Conservation (phyloP, 2,113 vertebrate species). For the Protomyctophum bolini region DNA sequence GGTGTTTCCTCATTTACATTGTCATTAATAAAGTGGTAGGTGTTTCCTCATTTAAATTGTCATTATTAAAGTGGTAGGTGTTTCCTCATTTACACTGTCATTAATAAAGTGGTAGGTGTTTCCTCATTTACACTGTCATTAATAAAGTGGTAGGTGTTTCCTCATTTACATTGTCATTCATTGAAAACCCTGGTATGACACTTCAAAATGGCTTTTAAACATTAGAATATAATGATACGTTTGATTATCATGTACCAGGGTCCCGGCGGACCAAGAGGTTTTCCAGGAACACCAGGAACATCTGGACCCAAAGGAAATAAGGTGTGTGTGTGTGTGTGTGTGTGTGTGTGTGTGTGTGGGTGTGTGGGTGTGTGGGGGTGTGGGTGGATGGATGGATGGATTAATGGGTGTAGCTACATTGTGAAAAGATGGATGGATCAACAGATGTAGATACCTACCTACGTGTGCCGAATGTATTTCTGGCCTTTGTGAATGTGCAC, state of each 20-base stretch:
- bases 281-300: conserved; percentile 83
- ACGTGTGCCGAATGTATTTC: background rate
- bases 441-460: background rate
- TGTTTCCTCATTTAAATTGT: conserved; percentile 12
- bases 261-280: conserved; percentile 80
- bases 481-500: background rate
- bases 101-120: conserved; percentile 86
- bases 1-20: conserved; percentile 59
- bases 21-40: too few species aligned
- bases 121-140: too few species aligned
- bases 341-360: too few species aligned
- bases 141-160: conserved; percentile 82
- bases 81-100: too few species aligned
- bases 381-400: background rate
- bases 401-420: background rate
- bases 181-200: too few species aligned
- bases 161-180: too few species aligned
- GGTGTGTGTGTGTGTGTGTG: conserved; percentile 66
- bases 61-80: too few species aligned
- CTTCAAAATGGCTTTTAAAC: too few species aligned
- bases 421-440: background rate
- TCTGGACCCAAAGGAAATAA: conserved; percentile 86
- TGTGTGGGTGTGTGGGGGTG: too few species aligned
- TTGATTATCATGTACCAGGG: conserved; percentile 73
- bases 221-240: too few species aligned